Evolutionary conservation across 2,113 vertebrate genomes (phyloP).

Genomic region (Platysternon megacephalum): DNA sequence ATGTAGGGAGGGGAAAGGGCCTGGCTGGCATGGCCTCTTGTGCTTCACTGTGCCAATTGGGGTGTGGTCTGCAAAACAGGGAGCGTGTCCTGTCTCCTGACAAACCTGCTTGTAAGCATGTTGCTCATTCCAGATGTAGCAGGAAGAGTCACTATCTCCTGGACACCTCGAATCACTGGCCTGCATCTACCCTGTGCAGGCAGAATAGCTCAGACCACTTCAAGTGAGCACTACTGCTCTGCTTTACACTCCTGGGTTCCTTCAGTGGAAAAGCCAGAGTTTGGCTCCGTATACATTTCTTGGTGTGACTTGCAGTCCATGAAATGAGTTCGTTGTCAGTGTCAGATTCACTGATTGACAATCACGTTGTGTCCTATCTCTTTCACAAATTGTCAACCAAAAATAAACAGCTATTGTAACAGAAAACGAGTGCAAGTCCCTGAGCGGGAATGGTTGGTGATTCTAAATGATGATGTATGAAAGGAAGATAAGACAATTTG

Average conservation of each 20-base stretch:
- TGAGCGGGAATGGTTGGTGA: not conserved
- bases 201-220: not conserved
- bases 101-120: not conserved
- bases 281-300: not conserved
- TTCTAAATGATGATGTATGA: conserved; percentile 50
- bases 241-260: not conserved
- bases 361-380: not conserved
- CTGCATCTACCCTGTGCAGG: not conserved
- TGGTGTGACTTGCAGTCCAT: not conserved
- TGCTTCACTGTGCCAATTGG: not conserved
- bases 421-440: conserved; percentile 26
- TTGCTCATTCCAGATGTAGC: not conserved
- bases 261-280: not conserved
- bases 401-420: conserved; percentile 3
- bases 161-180: not conserved
- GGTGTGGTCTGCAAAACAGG: not conserved
- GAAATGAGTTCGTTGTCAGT: not conserved
- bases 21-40: not conserved
- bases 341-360: conserved; percentile 14
- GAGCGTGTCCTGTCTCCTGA: not conserved
- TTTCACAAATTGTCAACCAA: conserved; percentile 13
- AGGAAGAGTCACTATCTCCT: not conserved
- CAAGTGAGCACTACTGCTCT: fast-evolving
- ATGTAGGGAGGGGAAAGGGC: not conserved
- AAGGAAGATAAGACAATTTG: conserved; percentile 28